Evolutionary conservation across 2,797 vertebrate species (phyloP).

Genomic region (Amniataba percoides): DNA sequence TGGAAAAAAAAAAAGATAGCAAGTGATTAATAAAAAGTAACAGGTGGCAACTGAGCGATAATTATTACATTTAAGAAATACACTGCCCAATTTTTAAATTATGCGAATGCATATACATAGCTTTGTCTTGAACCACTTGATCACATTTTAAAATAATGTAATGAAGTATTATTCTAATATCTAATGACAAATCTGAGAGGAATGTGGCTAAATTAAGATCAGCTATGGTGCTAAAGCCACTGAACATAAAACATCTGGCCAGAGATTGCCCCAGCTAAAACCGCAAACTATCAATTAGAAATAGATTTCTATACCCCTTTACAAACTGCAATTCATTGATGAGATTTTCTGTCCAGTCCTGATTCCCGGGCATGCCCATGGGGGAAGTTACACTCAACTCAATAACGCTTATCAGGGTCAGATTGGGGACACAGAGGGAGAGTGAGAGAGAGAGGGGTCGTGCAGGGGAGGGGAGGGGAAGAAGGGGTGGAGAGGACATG

Average conservation of each 20-base stretch:
- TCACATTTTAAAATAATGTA: background rate
- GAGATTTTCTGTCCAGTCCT: conserved; percentile 53
- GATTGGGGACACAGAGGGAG: conserved; percentile 76
- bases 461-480: conserved; percentile 26
- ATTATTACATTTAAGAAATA: conserved; percentile 15
- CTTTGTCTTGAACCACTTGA: background rate
- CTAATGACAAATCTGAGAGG: background rate
- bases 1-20: conserved; percentile 46
- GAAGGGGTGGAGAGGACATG: conserved; percentile 58
- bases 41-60: background rate
- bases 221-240: background rate
- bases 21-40: conserved; percentile 24
- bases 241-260: conserved; percentile 6
- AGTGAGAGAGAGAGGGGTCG: conserved; percentile 66
- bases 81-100: background rate
- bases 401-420: conserved; percentile 80
- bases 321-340: conserved; percentile 58
- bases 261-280: conserved; percentile 1
- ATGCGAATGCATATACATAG: background rate
- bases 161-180: background rate
- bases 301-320: conserved; percentile 20
- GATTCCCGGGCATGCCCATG: conserved; percentile 35
- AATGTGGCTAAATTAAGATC: background rate
- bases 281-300: conserved; percentile 28
- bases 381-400: conserved; percentile 65